Conservation (phyloP, 2,113 vertebrate genomes). For the Cheilinus undulatus region DNA sequence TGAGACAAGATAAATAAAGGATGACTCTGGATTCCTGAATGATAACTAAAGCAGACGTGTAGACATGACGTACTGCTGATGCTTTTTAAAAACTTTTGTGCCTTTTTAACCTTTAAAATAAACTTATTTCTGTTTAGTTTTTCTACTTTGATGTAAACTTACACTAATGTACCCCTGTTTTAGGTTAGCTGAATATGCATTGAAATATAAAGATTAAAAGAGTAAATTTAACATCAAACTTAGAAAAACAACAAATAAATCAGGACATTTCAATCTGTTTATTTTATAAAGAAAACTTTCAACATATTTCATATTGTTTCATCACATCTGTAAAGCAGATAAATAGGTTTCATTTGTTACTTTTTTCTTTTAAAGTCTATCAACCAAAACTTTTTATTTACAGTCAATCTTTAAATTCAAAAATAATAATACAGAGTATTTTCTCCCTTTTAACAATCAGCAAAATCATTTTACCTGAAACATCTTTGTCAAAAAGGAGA, state of each 20-base stretch:
- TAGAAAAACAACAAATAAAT: constrained; percentile 15
- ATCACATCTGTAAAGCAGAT: constrained; percentile 65
- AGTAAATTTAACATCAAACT: neutral
- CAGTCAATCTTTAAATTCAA: constrained; percentile 53
- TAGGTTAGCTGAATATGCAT: neutral
- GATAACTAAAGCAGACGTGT: neutral
- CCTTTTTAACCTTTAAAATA: neutral
- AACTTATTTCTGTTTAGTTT: too few relatives aligned
- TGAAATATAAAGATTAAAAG: neutral
- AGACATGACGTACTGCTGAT: neutral
- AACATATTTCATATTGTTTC: constrained; percentile 43
- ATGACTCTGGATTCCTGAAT: neutral
- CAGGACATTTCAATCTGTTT: constrained; percentile 60
- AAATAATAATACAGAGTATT: constrained; percentile 50
- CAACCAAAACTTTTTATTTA: constrained; percentile 55
- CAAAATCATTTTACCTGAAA: constrained; percentile 31
- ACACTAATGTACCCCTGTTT: neutral
- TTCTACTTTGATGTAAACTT: too few relatives aligned
- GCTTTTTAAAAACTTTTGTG: neutral
- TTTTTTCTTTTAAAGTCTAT: constrained; percentile 52
- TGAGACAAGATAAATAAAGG: neutral
- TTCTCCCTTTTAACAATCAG: constrained; percentile 64
- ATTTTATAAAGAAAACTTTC: constrained; percentile 72
- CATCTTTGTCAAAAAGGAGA: constrained; percentile 12
- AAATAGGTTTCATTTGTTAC: constrained; percentile 31